Evolutionary conservation across 2,113 vertebrate species (phyloP).

Genomic region (Clarias batrachus): DNA sequence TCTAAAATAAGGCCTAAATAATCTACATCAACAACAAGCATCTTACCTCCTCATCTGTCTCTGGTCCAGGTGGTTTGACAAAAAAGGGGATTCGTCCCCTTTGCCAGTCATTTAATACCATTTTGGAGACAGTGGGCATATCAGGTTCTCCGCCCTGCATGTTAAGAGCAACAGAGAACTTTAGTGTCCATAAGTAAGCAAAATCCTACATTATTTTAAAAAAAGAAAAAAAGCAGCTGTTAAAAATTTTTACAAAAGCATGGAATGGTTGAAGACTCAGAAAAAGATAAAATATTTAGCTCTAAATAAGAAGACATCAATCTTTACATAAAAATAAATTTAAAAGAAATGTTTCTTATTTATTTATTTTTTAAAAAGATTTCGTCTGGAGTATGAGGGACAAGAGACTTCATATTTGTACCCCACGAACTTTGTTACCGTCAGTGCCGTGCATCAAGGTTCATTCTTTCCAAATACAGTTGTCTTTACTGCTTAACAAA

Average conservation of each 20-base stretch:
- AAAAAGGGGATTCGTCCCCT: conserved; percentile 96
- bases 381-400: background rate
- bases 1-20: background rate
- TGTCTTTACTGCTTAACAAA: conserved; percentile 1
- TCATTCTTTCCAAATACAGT: conserved; percentile 23
- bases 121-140: conserved; percentile 87
- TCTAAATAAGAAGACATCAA: background rate
- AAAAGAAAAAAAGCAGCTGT: background rate
- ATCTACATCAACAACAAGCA: background rate
- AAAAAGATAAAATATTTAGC: background rate
- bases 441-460: background rate
- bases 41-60: conserved; percentile 75
- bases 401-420: background rate
- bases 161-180: conserved; percentile 15
- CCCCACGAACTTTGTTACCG: background rate
- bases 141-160: conserved; percentile 92
- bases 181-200: background rate
- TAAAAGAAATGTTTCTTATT: background rate
- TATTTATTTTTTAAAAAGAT: background rate
- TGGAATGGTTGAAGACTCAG: background rate
- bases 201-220: background rate
- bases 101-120: conserved; percentile 99
- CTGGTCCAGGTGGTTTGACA: conserved; percentile 86
- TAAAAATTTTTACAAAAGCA: background rate
- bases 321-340: background rate